Base-by-base conservation (phyloP, 2,888 invertebrate species). In the Drosophila atripex region DNA sequence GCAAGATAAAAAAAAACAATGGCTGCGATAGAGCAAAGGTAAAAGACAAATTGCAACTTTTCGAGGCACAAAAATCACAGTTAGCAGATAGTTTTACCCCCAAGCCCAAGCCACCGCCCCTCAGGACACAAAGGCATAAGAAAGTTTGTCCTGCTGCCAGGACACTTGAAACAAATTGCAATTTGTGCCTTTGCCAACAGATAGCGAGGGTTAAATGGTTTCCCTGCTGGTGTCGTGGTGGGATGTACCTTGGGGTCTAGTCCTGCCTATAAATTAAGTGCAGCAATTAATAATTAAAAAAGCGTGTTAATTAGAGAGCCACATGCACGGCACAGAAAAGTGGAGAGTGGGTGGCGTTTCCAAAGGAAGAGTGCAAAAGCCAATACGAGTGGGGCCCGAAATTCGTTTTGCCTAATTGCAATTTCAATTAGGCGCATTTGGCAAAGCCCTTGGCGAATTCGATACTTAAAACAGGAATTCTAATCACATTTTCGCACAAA, bases 91-190 rank as follows among this genome's bases (percentile, higher is more conserved):
- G 73, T 72, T 72, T 71, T 21, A 38, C 25, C 38, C 30, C 9
- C 32, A 6, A 8, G 30, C 30, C 9, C 32, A 6, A 8, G 30
- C 30, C 21, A 12, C 12, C 28, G 3, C 23, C 12, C 11, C 18
- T 38, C 25, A 46, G 54, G 61, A 79, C 60, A 78, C 70, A 70
- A 79, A 59, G 71, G 68, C 71, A 68, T 14, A 41, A 57, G 60
- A 77, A 86, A 86, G 80, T 80, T 80, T 54, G 72, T 82, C 83
- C 72, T 83, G 65, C 71, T 54, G 53, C 58, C 69, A 71, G 84
- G 84, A 86, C 80, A 86, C 85, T 86, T 80, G 71, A 86, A 80
- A 78, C 75, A 86, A 82, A 82, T 82, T 82, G 87, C 85, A 82
- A 80, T 82, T 82, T 80, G 74, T 80, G 74, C 60, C 73, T 71